A percentile compares a stretch with the other conserved stretches of the same genome.
Evolutionary conservation across 2,113 vertebrate species (phyloP).

Genomic region (Lethenteron camtschaticum): DNA sequence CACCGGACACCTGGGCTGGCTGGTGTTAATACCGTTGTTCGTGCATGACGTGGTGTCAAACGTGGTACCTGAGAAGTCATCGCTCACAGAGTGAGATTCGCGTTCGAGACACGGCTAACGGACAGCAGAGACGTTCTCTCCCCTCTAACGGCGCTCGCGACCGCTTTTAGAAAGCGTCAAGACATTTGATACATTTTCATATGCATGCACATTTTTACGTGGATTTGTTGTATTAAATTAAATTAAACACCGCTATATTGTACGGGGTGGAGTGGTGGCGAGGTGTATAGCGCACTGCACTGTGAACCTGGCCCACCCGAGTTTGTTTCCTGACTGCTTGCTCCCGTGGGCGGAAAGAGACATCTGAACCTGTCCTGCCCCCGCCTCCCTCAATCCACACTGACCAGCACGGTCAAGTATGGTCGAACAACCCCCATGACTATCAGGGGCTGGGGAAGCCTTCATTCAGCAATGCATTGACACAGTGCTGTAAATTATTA

Average conservation of each 20-base stretch:
- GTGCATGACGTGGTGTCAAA: constrained; percentile 47
- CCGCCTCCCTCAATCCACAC: too few species aligned
- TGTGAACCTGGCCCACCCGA: too few species aligned
- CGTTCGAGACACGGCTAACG: background rate
- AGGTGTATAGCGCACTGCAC: too few species aligned
- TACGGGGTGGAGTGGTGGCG: too few species aligned
- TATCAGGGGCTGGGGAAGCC: too few species aligned
- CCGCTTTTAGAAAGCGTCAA: background rate
- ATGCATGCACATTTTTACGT: background rate
- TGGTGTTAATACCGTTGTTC: constrained; percentile 42
- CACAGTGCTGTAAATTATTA: too few species aligned
- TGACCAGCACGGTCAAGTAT: too few species aligned
- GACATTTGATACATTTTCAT: background rate
- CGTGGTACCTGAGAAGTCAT: constrained; percentile 26
- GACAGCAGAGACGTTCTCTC: background rate
- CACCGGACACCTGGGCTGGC: constrained; percentile 70
- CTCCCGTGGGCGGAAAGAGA: too few species aligned
- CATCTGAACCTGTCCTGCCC: too few species aligned
- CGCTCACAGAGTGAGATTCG: background rate
- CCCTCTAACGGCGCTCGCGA: background rate
- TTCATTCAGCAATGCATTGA: too few species aligned
- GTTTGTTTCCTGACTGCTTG: too few species aligned
- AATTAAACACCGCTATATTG: background rate
- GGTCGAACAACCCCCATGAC: too few species aligned
- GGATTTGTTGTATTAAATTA: background rate